Conservation (phyloP, 2,888 invertebrate species). For the Nomada fabriciana region DNA sequence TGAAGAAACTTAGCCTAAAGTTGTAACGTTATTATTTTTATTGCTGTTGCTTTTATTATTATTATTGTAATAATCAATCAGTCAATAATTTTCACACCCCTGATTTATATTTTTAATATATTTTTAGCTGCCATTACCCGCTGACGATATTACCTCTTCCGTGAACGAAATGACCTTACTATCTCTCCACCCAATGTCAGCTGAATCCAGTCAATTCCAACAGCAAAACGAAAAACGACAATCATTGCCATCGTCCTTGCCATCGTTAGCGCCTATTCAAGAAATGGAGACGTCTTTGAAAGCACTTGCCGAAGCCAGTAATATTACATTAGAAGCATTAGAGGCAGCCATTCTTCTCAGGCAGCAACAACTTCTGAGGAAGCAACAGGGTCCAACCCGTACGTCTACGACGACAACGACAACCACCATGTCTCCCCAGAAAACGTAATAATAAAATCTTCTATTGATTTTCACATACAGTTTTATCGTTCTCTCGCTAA, state of each 20-base stretch:
- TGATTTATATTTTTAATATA: not conserved
- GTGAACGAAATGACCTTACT: constrained; percentile 80
- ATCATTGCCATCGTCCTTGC: constrained; percentile 66
- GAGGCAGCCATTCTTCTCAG: constrained; percentile 90
- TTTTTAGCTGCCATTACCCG: constrained; percentile 78
- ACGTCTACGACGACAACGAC: constrained; percentile 84
- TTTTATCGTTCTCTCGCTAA: not conserved
- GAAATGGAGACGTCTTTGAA: constrained; percentile 85
- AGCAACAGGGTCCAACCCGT: constrained; percentile 85
- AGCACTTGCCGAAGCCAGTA: constrained; percentile 89
- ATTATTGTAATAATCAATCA: no score
- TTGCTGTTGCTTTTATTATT: not conserved
- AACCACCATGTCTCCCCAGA: constrained; percentile 80
- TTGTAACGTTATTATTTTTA: not conserved
- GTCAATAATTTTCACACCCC: not conserved
- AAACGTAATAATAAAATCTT: constrained; percentile 69
- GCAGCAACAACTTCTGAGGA: constrained; percentile 89
- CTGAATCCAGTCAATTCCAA: constrained; percentile 67
- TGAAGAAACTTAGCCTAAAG: not conserved
- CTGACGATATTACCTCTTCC: constrained; percentile 78
- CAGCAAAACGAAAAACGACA: constrained; percentile 77
- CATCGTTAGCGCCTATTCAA: constrained; percentile 78
- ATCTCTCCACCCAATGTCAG: constrained; percentile 76
- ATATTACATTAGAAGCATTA: constrained; percentile 91
- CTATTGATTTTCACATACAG: not conserved